phyloP scores from a whole-genome alignment of 2,113 vertebrate species.

The Eulacestoma nigropectus region DNA sequence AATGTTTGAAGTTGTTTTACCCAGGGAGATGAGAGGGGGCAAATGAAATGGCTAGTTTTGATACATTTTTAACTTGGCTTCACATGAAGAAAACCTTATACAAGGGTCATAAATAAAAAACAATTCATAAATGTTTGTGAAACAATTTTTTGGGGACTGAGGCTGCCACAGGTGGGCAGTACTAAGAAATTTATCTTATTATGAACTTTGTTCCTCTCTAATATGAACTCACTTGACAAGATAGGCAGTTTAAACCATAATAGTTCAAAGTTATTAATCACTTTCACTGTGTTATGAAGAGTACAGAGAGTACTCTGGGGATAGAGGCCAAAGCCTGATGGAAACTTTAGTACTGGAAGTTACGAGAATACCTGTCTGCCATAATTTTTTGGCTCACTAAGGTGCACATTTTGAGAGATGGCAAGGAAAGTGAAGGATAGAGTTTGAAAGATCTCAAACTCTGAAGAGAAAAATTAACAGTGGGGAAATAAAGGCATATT shows the following conservation, averaged over 20 bases:
- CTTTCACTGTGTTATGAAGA: neutral
- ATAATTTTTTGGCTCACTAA: constrained; percentile 9
- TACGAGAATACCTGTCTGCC: constrained; percentile 12
- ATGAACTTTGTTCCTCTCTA: neutral
- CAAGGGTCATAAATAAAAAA: neutral
- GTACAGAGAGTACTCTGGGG: neutral
- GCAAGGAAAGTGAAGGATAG: neutral
- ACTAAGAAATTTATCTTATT: neutral
- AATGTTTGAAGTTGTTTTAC: neutral
- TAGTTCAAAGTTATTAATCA: neutral
- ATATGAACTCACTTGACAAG: neutral
- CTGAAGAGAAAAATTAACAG: neutral
- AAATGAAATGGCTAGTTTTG: neutral
- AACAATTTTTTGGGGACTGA: neutral
- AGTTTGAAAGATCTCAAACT: neutral
- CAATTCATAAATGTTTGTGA: neutral
- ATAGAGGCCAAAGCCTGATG: neutral
- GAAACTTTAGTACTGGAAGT: constrained; percentile 11
- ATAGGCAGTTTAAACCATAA: neutral
- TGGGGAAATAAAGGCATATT: neutral
- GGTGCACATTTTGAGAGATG: neutral
- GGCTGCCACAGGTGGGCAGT: neutral
- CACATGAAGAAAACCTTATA: neutral
- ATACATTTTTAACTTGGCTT: neutral
- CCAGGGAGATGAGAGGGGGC: neutral